A percentile compares a stretch with the other conserved stretches of the same genome.
phyloP scores from a whole-genome alignment of 2,797 vertebrate genomes.

The Acipenser transmontanus region DNA sequence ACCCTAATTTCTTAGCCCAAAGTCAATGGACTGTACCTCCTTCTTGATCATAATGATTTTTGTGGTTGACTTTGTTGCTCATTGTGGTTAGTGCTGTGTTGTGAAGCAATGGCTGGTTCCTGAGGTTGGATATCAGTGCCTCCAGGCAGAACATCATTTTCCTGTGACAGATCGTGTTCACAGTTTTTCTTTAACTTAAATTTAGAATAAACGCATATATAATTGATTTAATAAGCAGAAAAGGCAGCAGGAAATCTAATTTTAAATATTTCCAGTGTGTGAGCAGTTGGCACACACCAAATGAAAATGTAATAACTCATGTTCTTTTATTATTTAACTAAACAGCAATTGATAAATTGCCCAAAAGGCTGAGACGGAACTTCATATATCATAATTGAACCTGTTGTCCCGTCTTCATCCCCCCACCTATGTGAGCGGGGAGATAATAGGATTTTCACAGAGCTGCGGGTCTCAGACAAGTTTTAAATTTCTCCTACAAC shows the following conservation, averaged over 20 bases:
- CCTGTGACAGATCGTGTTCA: slow-evolving; percentile 2
- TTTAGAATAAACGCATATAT: slow-evolving; percentile 3
- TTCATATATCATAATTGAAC: slow-evolving; percentile 20
- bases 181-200: slow-evolving; percentile 1
- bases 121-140: not conserved
- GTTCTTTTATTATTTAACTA: slow-evolving; percentile 18
- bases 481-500: slow-evolving; percentile 1
- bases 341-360: slow-evolving; percentile 17
- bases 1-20: too few species aligned
- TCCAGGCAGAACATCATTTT: not conserved
- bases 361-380: slow-evolving; percentile 5
- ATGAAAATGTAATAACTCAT: slow-evolving; percentile 23
- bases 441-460: slow-evolving; percentile 9
- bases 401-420: not conserved
- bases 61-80: too few species aligned
- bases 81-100: too few species aligned
- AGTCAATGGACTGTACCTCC: too few species aligned
- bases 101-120: not conserved
- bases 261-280: slow-evolving; percentile 13
- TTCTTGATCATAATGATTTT: too few species aligned
- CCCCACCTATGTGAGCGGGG: not conserved
- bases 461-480: not conserved
- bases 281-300: not conserved
- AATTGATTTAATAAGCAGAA: slow-evolving; percentile 17
- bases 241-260: slow-evolving; percentile 19